phyloP scores from a whole-genome alignment of 2,888 invertebrate species.

The Campoplex nolae region DNA sequence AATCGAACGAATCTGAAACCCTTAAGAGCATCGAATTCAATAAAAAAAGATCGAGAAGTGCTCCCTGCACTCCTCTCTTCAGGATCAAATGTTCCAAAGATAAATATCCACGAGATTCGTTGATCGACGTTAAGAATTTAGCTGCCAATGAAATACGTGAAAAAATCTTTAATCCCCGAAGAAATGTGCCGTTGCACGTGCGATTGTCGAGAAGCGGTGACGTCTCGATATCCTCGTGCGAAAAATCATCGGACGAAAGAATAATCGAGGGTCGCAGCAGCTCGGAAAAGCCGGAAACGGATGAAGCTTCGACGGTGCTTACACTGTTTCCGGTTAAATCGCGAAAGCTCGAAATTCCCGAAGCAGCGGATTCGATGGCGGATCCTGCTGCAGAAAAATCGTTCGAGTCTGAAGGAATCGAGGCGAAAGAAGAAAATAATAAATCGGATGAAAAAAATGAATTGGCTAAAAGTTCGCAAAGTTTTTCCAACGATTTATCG shows the following conservation, averaged over 20 bases:
- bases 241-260: slow-evolving; percentile 28
- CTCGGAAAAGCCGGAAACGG: neutral
- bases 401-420: neutral
- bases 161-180: slow-evolving; percentile 33
- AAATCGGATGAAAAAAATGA: neutral
- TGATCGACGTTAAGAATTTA: slow-evolving; percentile 14
- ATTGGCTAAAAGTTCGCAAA: neutral
- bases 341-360: neutral
- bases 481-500: neutral
- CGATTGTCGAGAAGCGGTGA: slow-evolving; percentile 59
- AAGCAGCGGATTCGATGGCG: too few species aligned
- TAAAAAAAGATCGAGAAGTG: slow-evolving; percentile 62
- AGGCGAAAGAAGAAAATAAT: neutral
- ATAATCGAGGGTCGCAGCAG: slow-evolving; percentile 20
- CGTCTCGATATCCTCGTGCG: slow-evolving; percentile 41
- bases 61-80: slow-evolving; percentile 63
- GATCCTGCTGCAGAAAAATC: neutral
- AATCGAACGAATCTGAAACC: neutral
- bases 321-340: neutral
- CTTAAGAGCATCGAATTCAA: neutral
- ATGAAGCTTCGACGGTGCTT: neutral
- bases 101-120: slow-evolving; percentile 55
- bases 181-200: slow-evolving; percentile 12
- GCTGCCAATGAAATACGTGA: slow-evolving; percentile 18
- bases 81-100: slow-evolving; percentile 63